Conservation (phyloP, 2,113 vertebrate species). For the Lepidothrix coronata region DNA sequence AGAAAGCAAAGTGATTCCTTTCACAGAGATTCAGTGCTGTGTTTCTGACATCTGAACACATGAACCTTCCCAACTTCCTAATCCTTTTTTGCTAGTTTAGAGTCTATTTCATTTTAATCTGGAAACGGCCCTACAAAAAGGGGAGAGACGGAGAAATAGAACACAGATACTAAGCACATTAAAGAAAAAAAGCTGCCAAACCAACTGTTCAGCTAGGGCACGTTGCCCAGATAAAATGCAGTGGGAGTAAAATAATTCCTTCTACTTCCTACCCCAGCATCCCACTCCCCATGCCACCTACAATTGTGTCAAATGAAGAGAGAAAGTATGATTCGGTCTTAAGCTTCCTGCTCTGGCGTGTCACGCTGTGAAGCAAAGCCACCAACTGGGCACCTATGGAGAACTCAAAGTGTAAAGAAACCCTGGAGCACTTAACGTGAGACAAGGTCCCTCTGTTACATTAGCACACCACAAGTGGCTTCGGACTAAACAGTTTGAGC, state of each 20-base stretch:
- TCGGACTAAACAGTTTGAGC: neutral
- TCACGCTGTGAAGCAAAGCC: neutral
- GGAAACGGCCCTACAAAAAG: neutral
- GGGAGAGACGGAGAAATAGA: neutral
- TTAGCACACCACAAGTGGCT: neutral
- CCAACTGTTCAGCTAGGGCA: conserved; percentile 49
- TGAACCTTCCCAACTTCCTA: neutral
- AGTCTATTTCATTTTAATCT: conserved; percentile 12
- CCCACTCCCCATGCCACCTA: neutral
- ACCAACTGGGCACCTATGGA: neutral
- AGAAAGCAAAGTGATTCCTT: neutral
- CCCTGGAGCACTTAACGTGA: neutral
- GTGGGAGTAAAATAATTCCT: conserved; percentile 29
- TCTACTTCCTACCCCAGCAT: conserved; percentile 26
- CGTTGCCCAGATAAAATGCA: conserved; percentile 22
- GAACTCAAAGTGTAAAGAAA: neutral
- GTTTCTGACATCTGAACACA: neutral
- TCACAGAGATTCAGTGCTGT: neutral
- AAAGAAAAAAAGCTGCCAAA: neutral
- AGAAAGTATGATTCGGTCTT: conserved; percentile 3
- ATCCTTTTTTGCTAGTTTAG: neutral
- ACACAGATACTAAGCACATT: neutral
- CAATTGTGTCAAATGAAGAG: neutral
- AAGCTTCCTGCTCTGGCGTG: neutral
- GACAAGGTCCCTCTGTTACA: neutral